phyloP scores from a whole-genome alignment of 2,113 vertebrate species.

The Ictidomys tridecemlineatus region DNA sequence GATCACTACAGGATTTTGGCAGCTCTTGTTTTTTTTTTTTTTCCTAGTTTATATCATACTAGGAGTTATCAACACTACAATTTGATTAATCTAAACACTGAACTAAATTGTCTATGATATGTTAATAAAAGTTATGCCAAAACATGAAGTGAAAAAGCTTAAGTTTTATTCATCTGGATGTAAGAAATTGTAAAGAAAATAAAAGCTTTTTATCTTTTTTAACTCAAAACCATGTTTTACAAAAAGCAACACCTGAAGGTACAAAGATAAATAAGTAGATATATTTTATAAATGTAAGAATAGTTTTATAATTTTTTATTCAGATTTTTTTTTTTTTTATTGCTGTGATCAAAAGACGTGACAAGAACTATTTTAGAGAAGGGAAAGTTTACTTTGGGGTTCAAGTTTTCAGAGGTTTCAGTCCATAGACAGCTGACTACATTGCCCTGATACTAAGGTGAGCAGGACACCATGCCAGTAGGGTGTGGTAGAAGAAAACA shows the following conservation, averaged over 20 bases:
- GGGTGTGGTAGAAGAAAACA: too few relatives aligned
- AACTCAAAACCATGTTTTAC: neutral
- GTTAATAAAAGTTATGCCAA: constrained; percentile 52
- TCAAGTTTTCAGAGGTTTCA: too few relatives aligned
- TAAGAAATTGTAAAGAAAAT: neutral
- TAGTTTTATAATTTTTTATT: too few relatives aligned
- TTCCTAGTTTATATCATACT: neutral
- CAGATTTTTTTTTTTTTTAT: too few relatives aligned
- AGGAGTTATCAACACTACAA: constrained; percentile 35
- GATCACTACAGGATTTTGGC: neutral
- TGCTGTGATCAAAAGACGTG: too few relatives aligned
- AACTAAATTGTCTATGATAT: constrained; percentile 39
- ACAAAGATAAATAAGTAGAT: neutral
- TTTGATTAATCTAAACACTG: neutral
- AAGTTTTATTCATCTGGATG: neutral
- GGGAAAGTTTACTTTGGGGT: too few relatives aligned
- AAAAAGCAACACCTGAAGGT: neutral
- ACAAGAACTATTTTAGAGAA: too few relatives aligned
- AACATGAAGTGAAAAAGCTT: neutral
- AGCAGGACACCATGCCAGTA: too few relatives aligned
- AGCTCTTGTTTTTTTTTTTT: neutral
- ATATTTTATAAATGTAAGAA: neutral
- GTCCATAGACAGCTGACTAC: too few relatives aligned
- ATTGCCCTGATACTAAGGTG: too few relatives aligned
- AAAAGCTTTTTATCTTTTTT: constrained; percentile 3